phyloP scores from a whole-genome alignment of 2,113 vertebrate species.

The Daboia siamensis region DNA sequence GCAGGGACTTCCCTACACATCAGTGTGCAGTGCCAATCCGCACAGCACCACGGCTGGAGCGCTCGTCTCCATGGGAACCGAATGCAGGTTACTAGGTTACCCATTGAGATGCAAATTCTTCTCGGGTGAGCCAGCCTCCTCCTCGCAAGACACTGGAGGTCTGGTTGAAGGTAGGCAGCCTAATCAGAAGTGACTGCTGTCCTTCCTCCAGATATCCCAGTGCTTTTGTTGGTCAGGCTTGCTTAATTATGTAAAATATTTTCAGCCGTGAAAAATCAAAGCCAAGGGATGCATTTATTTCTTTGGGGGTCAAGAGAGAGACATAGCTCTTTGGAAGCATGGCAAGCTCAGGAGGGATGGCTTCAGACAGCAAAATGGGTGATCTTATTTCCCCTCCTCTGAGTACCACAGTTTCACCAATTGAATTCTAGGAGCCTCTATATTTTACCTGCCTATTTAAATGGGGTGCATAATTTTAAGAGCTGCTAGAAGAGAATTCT shows the following conservation, averaged over 20 bases:
- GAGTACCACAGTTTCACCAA: no score
- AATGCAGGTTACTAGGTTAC: constrained; percentile 39
- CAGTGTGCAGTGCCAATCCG: constrained; percentile 48
- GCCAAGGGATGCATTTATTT: no score
- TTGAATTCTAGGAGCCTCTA: background rate
- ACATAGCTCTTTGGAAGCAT: no score
- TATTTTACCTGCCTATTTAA: no score
- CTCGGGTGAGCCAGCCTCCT: constrained; percentile 12
- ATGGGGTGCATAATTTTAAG: no score
- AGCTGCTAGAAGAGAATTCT: no score
- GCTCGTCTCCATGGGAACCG: constrained; percentile 64
- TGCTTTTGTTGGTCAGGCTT: background rate
- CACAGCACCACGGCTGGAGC: constrained; percentile 28
- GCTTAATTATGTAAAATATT: background rate
- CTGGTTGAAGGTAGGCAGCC: background rate
- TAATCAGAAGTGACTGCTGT: background rate
- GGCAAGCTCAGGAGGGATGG: no score
- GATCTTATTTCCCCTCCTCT: no score
- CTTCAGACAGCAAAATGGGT: no score
- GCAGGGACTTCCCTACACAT: constrained; percentile 41
- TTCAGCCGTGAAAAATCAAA: no score
- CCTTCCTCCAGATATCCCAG: background rate
- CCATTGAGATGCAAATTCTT: constrained; percentile 38
- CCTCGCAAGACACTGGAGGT: background rate
- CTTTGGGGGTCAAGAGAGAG: no score